Evolutionary conservation across 2,888 invertebrate species (phyloP).

Genomic region (Netelia melanura): DNA sequence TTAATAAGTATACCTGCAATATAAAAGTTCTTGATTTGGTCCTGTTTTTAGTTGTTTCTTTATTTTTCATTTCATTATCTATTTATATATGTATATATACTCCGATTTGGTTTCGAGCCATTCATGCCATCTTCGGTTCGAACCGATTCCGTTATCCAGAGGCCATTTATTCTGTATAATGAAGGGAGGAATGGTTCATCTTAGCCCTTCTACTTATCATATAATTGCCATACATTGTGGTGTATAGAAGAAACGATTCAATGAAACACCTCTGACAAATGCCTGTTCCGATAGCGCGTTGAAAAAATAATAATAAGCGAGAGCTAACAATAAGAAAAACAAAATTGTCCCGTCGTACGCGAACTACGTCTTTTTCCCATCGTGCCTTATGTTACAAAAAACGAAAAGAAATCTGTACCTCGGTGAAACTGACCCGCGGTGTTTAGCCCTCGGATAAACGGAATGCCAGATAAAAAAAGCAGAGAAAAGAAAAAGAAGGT

Average conservation of each 20-base stretch:
- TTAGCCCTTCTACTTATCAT: neutral
- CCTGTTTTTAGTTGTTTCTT: too few relatives aligned
- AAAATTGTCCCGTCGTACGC: slow-evolving; percentile 31
- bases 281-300: neutral
- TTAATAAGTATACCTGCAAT: too few relatives aligned
- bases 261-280: slow-evolving; percentile 18
- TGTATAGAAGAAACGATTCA: neutral
- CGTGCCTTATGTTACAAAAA: slow-evolving; percentile 8
- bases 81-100: too few relatives aligned
- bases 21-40: too few relatives aligned
- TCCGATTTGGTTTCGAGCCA: neutral
- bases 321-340: neutral
- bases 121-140: neutral
- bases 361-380: neutral
- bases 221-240: slow-evolving; percentile 4
- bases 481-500: slow-evolving; percentile 28
- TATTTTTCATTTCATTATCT: too few relatives aligned
- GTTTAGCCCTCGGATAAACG: slow-evolving; percentile 15
- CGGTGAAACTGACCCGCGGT: slow-evolving; percentile 59
- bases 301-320: slow-evolving; percentile 7
- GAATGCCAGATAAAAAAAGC: slow-evolving; percentile 11
- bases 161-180: neutral
- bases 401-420: slow-evolving; percentile 13
- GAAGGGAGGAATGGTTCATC: slow-evolving; percentile 7
- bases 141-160: neutral